A percentile compares a stretch with the other conserved stretches of the same genome.
Conservation (phyloP, 2,113 vertebrate genomes). For the Coptodon rendalli region DNA sequence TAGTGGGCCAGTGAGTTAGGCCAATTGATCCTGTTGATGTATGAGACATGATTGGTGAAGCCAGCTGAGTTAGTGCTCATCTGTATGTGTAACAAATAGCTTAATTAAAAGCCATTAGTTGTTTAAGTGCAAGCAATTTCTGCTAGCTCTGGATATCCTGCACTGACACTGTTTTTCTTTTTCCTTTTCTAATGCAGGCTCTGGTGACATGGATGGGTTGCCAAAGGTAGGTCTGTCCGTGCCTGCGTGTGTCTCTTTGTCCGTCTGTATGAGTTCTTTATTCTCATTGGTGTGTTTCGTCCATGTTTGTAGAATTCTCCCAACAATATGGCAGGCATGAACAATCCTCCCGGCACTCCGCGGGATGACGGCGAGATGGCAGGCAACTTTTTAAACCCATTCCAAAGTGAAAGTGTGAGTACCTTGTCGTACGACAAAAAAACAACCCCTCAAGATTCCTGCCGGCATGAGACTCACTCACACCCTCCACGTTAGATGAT, state of each 20-base stretch:
- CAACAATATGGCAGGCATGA: conserved; percentile 84
- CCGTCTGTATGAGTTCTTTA: background rate
- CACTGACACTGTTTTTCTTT: background rate
- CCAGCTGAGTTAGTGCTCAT: conserved; percentile 23
- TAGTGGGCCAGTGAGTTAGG: conserved; percentile 19
- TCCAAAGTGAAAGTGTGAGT: conserved; percentile 89
- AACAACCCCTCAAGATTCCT: background rate
- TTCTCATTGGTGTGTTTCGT: background rate
- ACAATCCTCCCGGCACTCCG: conserved; percentile 83
- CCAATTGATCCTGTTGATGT: conserved; percentile 35
- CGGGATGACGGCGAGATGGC: conserved; percentile 84
- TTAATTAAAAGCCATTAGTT: conserved; percentile 38
- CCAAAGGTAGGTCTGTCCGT: conserved; percentile 78
- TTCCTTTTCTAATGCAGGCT: conserved; percentile 68
- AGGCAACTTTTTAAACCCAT: conserved; percentile 87
- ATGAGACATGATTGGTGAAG: conserved; percentile 21
- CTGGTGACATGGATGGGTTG: conserved; percentile 87
- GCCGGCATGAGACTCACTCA: background rate
- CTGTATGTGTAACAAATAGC: conserved; percentile 45
- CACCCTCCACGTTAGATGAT: background rate
- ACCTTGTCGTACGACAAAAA: background rate
- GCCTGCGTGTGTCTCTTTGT: background rate
- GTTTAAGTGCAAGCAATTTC: background rate
- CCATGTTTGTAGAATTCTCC: conserved; percentile 78
- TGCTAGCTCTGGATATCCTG: background rate